Evolutionary conservation across 1,140 invertebrate species (phyloP).

Genomic region (Heliconius hermathena): DNA sequence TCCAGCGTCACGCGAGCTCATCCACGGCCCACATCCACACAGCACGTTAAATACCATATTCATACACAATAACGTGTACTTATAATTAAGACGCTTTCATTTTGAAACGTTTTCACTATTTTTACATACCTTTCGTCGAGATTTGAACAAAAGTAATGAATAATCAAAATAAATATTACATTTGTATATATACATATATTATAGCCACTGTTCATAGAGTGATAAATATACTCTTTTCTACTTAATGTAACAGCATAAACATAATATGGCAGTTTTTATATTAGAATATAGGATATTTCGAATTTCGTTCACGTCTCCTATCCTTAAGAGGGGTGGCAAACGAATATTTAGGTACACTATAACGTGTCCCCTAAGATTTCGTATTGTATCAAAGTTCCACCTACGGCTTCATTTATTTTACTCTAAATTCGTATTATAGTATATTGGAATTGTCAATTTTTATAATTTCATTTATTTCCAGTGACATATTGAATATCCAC

Average conservation of each 20-base stretch:
- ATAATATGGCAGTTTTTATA: not conserved
- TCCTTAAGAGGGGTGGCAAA: slow-evolving; percentile 24
- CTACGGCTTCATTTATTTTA: not conserved
- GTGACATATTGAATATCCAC: no score
- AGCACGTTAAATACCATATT: slow-evolving; percentile 44
- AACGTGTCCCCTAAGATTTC: slow-evolving; percentile 22
- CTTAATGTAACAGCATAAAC: not conserved
- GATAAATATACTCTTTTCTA: not conserved
- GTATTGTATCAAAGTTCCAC: slow-evolving; percentile 11
- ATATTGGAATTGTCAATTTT: not conserved
- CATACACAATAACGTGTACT: slow-evolving; percentile 38
- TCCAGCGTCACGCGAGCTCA: slow-evolving; percentile 55
- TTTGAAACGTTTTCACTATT: slow-evolving; percentile 43
- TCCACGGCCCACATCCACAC: slow-evolving; percentile 43
- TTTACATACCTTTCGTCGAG: slow-evolving; percentile 34
- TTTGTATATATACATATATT: not conserved
- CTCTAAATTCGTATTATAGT: not conserved
- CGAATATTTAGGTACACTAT: slow-evolving; percentile 35
- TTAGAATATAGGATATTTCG: slow-evolving; percentile 23
- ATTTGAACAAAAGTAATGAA: slow-evolving; percentile 30
- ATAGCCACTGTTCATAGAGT: not conserved
- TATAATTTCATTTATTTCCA: not conserved
- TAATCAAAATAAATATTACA: slow-evolving; percentile 23
- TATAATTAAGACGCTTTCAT: slow-evolving; percentile 46
- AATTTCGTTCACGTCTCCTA: slow-evolving; percentile 20